Conservation (phyloP, 2,888 invertebrate genomes). For the Hydriomena furcata region DNA sequence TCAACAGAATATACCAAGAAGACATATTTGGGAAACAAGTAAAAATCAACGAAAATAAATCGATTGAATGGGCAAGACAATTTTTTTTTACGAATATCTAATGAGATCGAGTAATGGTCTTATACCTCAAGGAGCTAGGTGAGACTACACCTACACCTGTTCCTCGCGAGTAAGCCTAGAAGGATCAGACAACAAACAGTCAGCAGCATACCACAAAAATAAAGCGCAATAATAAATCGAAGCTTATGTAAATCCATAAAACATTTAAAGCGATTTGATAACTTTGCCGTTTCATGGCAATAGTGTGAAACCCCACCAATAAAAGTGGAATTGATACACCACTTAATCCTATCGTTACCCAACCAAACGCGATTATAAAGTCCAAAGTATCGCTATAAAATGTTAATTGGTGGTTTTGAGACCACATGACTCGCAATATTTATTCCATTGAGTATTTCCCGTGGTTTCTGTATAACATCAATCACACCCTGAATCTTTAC, state of each 20-base stretch:
- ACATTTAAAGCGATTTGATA: too few relatives aligned
- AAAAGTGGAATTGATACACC: not conserved
- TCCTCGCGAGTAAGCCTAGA: too few relatives aligned
- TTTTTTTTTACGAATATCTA: too few relatives aligned
- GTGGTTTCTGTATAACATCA: slow-evolving; percentile 16
- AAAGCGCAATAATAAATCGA: not conserved
- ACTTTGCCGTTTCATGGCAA: not conserved
- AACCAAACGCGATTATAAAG: slow-evolving; percentile 7
- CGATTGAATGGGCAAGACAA: too few relatives aligned
- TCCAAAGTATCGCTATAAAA: slow-evolving; percentile 8
- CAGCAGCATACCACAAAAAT: not conserved
- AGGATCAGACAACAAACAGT: too few relatives aligned
- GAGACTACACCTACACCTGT: too few relatives aligned
- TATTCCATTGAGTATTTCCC: not conserved
- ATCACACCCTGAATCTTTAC: slow-evolving; percentile 9
- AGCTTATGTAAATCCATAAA: not conserved
- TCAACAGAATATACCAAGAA: too few relatives aligned
- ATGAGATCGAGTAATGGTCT: not conserved
- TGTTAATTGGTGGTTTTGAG: not conserved
- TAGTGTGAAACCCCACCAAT: not conserved
- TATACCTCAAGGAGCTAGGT: too few relatives aligned
- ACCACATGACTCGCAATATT: slow-evolving; percentile 3
- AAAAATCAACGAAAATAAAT: too few relatives aligned
- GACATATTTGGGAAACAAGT: too few relatives aligned
- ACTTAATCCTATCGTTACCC: not conserved